phyloP scores from a whole-genome alignment of 1,140 invertebrate species.

The Brachionus paranguensis region DNA sequence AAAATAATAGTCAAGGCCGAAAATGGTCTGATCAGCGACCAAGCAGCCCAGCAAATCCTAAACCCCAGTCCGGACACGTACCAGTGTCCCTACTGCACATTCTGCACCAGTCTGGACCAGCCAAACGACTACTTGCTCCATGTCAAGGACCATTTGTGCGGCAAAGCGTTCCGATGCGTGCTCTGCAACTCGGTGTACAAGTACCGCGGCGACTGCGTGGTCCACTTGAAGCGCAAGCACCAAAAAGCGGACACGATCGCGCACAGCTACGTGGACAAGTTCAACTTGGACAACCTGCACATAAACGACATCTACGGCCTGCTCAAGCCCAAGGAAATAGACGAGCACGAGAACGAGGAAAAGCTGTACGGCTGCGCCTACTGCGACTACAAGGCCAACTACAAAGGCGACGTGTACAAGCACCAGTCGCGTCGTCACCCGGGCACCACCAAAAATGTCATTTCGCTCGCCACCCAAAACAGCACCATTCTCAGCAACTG shows the following conservation, averaged over 20 bases:
- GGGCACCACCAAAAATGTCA: conserved; percentile 25
- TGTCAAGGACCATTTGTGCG: conserved; percentile 22
- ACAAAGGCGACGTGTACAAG: conserved; percentile 35
- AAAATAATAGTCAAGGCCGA: background rate
- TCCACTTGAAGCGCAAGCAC: conserved; percentile 38
- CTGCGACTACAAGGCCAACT: conserved; percentile 39
- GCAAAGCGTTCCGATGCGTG: conserved; percentile 33
- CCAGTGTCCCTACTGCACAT: conserved; percentile 38
- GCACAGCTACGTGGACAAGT: conserved; percentile 28
- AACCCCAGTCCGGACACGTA: conserved; percentile 8
- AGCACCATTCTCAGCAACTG: background rate
- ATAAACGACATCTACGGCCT: conserved; percentile 26
- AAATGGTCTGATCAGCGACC: background rate
- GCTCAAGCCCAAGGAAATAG: conserved; percentile 24
- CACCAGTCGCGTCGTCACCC: conserved; percentile 37
- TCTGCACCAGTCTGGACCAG: background rate
- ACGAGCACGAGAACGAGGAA: conserved; percentile 11
- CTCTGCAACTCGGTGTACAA: conserved; percentile 29
- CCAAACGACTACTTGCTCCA: conserved; percentile 3
- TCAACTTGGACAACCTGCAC: conserved; percentile 6
- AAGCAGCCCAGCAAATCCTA: background rate
- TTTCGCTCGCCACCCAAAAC: background rate
- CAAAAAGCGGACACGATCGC: conserved; percentile 25
- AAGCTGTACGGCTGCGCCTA: conserved; percentile 34
- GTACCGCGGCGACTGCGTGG: conserved; percentile 39